These are phyloP conservation scores for Anaspis maculata DNA, from an alignment of 2,888 invertebrate genomes.

Conservation along the genomic window DNA sequence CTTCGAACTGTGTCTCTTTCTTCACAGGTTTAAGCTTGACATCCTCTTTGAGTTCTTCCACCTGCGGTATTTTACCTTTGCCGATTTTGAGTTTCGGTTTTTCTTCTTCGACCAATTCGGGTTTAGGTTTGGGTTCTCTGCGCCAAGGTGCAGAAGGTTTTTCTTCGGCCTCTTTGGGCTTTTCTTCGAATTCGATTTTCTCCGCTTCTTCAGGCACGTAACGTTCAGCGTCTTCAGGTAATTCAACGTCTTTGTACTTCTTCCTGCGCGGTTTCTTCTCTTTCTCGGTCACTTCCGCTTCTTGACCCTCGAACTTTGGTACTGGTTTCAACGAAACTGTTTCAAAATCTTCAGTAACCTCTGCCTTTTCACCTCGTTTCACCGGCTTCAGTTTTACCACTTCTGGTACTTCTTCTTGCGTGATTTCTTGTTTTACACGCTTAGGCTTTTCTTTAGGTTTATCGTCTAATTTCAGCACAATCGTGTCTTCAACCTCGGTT, in stretches of 20 bases:
- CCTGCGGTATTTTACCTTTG: slow-evolving; percentile 36
- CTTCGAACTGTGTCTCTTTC: slow-evolving; percentile 26
- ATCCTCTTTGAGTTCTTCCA: slow-evolving; percentile 31
- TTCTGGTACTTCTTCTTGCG: slow-evolving; percentile 26
- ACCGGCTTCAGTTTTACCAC: slow-evolving; percentile 35
- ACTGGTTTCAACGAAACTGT: slow-evolving; percentile 22
- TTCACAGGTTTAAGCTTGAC: slow-evolving; percentile 36
- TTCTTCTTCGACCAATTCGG: slow-evolving; percentile 29
- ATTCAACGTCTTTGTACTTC: slow-evolving; percentile 24
- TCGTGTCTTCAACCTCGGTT: slow-evolving; percentile 50
- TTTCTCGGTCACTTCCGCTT: slow-evolving; percentile 26
- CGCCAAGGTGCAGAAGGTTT: slow-evolving; percentile 33
- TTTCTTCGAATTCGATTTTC: slow-evolving; percentile 27
- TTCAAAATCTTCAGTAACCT: slow-evolving; percentile 25
- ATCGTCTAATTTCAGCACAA: slow-evolving; percentile 45
- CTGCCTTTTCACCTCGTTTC: slow-evolving; percentile 22
- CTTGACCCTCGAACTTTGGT: slow-evolving; percentile 19
- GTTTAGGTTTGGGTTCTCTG: slow-evolving; percentile 36
- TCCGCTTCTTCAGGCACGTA: slow-evolving; percentile 29
- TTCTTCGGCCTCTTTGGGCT: slow-evolving; percentile 27
- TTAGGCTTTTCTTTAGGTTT: slow-evolving; percentile 26
- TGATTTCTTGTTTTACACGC: slow-evolving; percentile 26
- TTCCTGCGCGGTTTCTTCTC: slow-evolving; percentile 15
- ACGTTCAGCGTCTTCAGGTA: slow-evolving; percentile 23
- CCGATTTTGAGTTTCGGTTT: slow-evolving; percentile 32